Base-by-base conservation (phyloP, 2,888 invertebrate species). In the Lithophane ornitopus region DNA sequence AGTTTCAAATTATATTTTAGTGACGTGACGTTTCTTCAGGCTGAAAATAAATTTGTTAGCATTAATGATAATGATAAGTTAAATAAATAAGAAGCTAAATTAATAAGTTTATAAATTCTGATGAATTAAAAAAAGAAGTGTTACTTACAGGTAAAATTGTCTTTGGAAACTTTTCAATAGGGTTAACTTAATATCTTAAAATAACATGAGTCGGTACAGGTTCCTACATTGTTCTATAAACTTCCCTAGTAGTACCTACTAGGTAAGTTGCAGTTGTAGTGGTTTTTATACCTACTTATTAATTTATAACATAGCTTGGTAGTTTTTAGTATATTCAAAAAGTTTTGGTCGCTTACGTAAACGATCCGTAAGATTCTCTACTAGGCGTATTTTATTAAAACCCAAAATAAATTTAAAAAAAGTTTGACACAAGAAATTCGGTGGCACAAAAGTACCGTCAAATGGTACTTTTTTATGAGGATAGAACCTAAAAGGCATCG, bases 401-500 rank as follows among this genome's bases (percentile, higher is more conserved):
- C 3, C 6, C 7, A 12, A 54, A 54, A 11, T 12, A n/a, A n/a
- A 56, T 3, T 12, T 11, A 54, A 58, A 58, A 26, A 63, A 63
- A 34, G 4, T 34, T 59, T 0, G 0, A 26, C 9, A 16, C n/a
- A 9, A 70, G 63, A 61, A 41, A 70, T 54, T 39, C 67, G 44
- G 82, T 78, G 66, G 83, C 82, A 71, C 58, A 58, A 61, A 56
- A 75, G 65, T 71, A 52, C 74, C 67, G 52, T 75, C 81, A 76
- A 81, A 79, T 77, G 19, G 34, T 79, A 70, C 72, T 72, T 86
- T 82, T 87, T 87, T 87, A 84, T 79, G 68, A 65, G 49, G n/a
- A 72, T 56, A 62, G 74, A 44, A 72, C 63, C 67, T 78, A 70
- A 74, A 81, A 71, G 72, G 71, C 46, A 41, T 77, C 73, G 71